Conservation (phyloP, 1,140 invertebrate genomes). For the Macrobrachium rosenbergii region DNA sequence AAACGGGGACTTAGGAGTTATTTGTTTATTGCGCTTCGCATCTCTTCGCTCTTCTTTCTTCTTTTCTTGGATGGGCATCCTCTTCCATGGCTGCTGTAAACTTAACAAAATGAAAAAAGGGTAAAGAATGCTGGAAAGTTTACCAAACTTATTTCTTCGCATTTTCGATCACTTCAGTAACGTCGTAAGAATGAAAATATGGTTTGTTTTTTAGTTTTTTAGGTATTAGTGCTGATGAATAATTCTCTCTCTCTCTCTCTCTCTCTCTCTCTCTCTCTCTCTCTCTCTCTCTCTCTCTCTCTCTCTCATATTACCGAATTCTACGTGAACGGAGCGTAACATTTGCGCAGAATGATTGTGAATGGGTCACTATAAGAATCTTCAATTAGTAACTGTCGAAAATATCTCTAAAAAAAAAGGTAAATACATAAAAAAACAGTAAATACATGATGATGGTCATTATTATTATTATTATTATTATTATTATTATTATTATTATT, state of each 20-base stretch:
- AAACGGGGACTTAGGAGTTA: background rate
- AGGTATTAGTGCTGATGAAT: background rate
- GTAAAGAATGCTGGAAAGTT: too few relatives aligned
- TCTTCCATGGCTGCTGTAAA: background rate
- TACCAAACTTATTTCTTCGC: background rate
- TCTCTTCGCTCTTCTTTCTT: background rate
- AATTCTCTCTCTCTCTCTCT: constrained; percentile 7
- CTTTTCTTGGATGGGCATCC: background rate
- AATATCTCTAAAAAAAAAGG: too few relatives aligned
- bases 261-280: constrained; percentile 6
- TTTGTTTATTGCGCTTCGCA: background rate
- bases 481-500: too few relatives aligned
- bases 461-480: too few relatives aligned
- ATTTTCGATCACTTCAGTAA: background rate
- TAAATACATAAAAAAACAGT: too few relatives aligned
- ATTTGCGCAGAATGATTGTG: too few relatives aligned
- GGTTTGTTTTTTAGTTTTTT: background rate
- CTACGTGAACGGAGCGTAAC: too few relatives aligned
- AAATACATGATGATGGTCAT: too few relatives aligned
- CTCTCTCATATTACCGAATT: too few relatives aligned
- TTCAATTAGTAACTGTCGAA: too few relatives aligned
- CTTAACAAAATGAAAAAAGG: background rate
- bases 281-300: constrained; percentile 33
- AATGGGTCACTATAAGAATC: too few relatives aligned
- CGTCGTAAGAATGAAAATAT: too few relatives aligned